Conservation (phyloP, 2,113 vertebrate genomes). For the Riparia riparia region DNA sequence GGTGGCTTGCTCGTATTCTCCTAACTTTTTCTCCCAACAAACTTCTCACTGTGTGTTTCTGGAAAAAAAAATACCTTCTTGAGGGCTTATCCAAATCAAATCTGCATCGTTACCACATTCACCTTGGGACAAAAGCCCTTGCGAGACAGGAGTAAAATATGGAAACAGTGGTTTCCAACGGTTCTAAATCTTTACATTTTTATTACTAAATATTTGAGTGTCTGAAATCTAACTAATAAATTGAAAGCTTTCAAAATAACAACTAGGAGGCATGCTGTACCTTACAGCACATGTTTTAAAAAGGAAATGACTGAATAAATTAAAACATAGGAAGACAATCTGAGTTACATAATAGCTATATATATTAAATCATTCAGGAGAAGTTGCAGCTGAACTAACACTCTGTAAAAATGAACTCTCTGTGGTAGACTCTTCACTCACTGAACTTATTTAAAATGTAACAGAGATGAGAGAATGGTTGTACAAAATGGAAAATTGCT, state of each 20-base stretch:
- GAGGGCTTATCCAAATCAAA: constrained; percentile 18
- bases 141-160: neutral
- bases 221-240: constrained; percentile 41
- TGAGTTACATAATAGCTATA: constrained; percentile 65
- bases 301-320: constrained; percentile 69
- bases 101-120: neutral
- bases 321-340: constrained; percentile 66
- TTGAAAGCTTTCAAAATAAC: constrained; percentile 43
- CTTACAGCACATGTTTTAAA: constrained; percentile 42
- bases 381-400: constrained; percentile 73
- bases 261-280: neutral
- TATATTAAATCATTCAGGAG: constrained; percentile 66
- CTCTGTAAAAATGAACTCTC: constrained; percentile 64
- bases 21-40: neutral
- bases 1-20: neutral
- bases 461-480: constrained; percentile 38
- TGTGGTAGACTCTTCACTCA: constrained; percentile 50
- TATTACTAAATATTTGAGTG: constrained; percentile 21
- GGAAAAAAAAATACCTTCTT: constrained; percentile 33
- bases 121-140: constrained; percentile 17
- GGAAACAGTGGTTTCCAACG: neutral
- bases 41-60: neutral
- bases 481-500: constrained; percentile 52
- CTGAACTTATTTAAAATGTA: constrained; percentile 54
- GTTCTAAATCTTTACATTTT: constrained; percentile 32